Evolutionary conservation across 2,888 invertebrate genomes (phyloP).

Genomic region (Pomacea canaliculata): DNA sequence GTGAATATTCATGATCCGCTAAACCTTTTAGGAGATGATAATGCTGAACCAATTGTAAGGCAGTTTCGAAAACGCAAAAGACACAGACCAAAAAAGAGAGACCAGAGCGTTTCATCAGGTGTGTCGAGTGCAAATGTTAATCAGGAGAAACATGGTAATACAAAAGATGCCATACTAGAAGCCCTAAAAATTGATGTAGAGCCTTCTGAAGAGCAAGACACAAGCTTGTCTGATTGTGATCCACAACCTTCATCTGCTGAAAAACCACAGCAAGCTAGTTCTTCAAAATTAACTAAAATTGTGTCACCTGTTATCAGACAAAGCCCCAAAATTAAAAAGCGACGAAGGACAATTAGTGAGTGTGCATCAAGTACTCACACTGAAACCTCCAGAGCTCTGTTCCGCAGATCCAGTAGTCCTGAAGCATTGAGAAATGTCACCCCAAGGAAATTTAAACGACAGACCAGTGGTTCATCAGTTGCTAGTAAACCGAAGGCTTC

Average conservation of each 20-base stretch:
- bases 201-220: conserved; percentile 16
- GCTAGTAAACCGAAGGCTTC: conserved; percentile 24
- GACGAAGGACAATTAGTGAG: conserved; percentile 54
- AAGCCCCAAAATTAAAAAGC: conserved; percentile 50
- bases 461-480: conserved; percentile 30
- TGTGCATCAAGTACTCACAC: conserved; percentile 34
- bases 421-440: conserved; percentile 8
- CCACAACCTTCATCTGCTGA: neutral
- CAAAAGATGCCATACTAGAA: conserved; percentile 49
- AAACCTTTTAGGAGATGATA: conserved; percentile 75
- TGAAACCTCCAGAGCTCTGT: conserved; percentile 35
- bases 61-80: conserved; percentile 31
- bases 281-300: conserved; percentile 39
- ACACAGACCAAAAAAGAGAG: conserved; percentile 44
- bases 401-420: conserved; percentile 30
- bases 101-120: conserved; percentile 13
- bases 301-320: conserved; percentile 63
- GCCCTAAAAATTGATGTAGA: conserved; percentile 50
- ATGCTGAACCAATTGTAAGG: conserved; percentile 27
- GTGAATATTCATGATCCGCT: conserved; percentile 93
- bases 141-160: conserved; percentile 34
- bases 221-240: conserved; percentile 1
- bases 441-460: conserved; percentile 37
- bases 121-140: neutral
- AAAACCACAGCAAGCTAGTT: conserved; percentile 9